Conservation (phyloP, 1,140 invertebrate genomes). For the Papilio machaon region DNA sequence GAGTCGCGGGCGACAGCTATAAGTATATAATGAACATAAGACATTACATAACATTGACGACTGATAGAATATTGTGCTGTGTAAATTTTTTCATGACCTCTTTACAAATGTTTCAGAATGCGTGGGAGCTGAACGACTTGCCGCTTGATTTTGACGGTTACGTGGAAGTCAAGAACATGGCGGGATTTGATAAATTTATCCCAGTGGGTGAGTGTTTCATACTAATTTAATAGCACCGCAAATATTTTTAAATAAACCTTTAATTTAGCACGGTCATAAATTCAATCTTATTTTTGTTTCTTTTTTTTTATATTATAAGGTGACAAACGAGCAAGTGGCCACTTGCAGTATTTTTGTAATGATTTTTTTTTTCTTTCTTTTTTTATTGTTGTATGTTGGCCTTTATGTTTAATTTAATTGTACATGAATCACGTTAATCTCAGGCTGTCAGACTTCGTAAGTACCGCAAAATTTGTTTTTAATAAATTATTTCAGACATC, state of each 20-base stretch:
- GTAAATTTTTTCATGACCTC: not conserved
- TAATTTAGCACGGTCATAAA: slow-evolving; percentile 6
- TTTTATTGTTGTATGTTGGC: not conserved
- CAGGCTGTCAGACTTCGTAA: not conserved
- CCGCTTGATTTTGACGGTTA: slow-evolving; percentile 73
- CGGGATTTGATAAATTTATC: slow-evolving; percentile 83
- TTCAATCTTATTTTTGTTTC: slow-evolving; percentile 5
- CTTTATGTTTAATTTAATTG: slow-evolving; percentile 1
- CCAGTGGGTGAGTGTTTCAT: slow-evolving; percentile 76
- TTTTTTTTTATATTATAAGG: not conserved
- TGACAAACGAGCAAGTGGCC: too few relatives aligned
- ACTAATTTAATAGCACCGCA: slow-evolving; percentile 13
- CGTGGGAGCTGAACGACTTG: slow-evolving; percentile 83
- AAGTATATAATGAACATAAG: too few relatives aligned
- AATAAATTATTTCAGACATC: slow-evolving; percentile 2
- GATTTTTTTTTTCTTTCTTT: not conserved
- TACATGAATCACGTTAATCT: not conserved
- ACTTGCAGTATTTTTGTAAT: not conserved
- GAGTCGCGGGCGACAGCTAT: too few relatives aligned
- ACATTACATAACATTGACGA: too few relatives aligned
- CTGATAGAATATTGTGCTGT: too few relatives aligned
- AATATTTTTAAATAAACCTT: slow-evolving; percentile 24
- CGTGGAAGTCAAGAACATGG: slow-evolving; percentile 81
- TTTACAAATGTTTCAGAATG: slow-evolving; percentile 80
- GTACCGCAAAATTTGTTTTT: not conserved